Conservation (phyloP, 2,888 invertebrate species). For the Nemotelus nigrinus region DNA sequence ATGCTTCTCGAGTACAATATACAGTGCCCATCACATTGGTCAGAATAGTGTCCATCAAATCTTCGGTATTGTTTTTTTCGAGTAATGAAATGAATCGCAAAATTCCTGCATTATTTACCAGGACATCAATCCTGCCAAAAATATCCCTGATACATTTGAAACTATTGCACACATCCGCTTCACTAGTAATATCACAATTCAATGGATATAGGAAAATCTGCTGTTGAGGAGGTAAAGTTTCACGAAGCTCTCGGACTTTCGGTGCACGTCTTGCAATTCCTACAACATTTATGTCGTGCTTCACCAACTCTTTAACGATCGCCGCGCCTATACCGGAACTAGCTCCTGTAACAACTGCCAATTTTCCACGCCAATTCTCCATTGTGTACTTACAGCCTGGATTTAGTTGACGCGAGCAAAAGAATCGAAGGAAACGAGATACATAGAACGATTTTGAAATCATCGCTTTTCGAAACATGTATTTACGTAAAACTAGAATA, state of each 20-base stretch:
- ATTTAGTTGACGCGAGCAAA: too few species aligned
- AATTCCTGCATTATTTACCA: slow-evolving; percentile 98
- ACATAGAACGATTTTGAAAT: too few species aligned
- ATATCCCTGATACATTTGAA: slow-evolving; percentile 66
- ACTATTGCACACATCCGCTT: slow-evolving; percentile 66
- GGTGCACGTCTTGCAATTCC: slow-evolving; percentile 67
- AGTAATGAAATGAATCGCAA: slow-evolving; percentile 67
- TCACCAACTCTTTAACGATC: slow-evolving; percentile 64
- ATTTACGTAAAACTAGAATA: too few species aligned
- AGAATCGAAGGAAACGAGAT: too few species aligned
- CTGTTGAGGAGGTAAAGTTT: slow-evolving; percentile 52
- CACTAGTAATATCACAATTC: slow-evolving; percentile 66
- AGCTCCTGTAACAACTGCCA: slow-evolving; percentile 73
- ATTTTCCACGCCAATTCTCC: slow-evolving; percentile 71
- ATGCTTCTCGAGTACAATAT: slow-evolving; percentile 64
- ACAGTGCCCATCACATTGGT: slow-evolving; percentile 65
- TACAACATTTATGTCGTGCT: slow-evolving; percentile 68
- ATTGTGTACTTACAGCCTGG: slow-evolving; percentile 55
- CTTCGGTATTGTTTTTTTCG: slow-evolving; percentile 51
- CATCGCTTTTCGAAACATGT: too few species aligned
- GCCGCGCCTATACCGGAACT: slow-evolving; percentile 72
- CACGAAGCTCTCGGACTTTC: slow-evolving; percentile 60
- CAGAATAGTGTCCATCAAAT: slow-evolving; percentile 61
- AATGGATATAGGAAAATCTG: slow-evolving; percentile 54
- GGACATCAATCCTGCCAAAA: slow-evolving; percentile 90